Evolutionary conservation across 2,888 invertebrate genomes (phyloP), one percentile per base, ranked within the genome.

Genomic region (Tipula unca): DNA sequence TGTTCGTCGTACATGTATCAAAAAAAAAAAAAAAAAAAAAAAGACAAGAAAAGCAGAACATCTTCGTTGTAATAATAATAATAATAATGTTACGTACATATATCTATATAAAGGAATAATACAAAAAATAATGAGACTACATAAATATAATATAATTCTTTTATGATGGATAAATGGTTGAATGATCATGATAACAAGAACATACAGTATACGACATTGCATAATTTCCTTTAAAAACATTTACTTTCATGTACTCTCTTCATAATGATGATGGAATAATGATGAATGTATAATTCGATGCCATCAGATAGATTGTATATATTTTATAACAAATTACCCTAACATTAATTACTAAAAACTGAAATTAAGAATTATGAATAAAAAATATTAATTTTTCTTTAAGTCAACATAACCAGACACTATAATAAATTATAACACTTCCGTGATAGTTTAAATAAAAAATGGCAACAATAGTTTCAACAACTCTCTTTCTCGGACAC

Each of bases 381-480:
- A n/a, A 39, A 39, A 54, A 69, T 48, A 48, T 48, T 69, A 10
- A 25, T 69, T 69, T 69, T 25, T 25, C 69, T 25, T 69, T 69
- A 69, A 69, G 69, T 69, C 69, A 69, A 69, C 69, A 69, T 69
- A 69, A 69, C 69, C 25, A 69, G 69, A 69, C 69, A 69, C 69
- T 25, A 69, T 69, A 69, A 69, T 69, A 69, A 69, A 69, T 69
- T 69, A 69, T 69, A 69, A 69, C 69, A 69, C 69, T 69, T 69
- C 25, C 69, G 69, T 69, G 69, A 69, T 69, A 69, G 20, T 69
- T 69, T 25, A 25, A 69, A 69, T 32, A 32, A 32, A 32, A 32
- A 32, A 32, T 32, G 32, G 32, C 32, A 32, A 69, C 20, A 10
- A 69, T 25, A 25, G 69, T 69, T 69, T 69, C 2, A 69, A 69